Base-by-base conservation (phyloP, 1,140 invertebrate species). In the Lasaia peninsularis region DNA sequence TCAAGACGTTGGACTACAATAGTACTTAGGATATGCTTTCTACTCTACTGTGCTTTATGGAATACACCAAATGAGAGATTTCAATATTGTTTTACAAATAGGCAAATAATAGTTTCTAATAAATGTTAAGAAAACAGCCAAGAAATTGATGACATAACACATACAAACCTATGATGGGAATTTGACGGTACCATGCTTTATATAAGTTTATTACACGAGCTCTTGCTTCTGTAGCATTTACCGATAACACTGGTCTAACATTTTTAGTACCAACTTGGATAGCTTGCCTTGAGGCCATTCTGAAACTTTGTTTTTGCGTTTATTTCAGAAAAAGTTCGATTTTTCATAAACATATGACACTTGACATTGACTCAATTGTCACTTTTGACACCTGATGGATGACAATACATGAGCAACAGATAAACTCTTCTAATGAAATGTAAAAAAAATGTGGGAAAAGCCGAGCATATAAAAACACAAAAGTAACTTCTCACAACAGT, bases 141-240 rank as follows among this genome's bases (percentile, higher is more conserved):
- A 20, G 18, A 62, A 56, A 61, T 65, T 72, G 82, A 88, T 85
- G 81, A 88, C 81, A 86, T 84, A 81, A 82, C 60, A 80, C 63
- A 44, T 80, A 91, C 91, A 91, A 89, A 96, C 95, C 90, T 75
- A 95, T 91, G 71, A 92, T 93, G 37, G 95, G 95, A 57, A 95
- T 89, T 86, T 96, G 94, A 67, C 95, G 91, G 83, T 96, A 97
- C 96, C 97, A 98, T 55, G 96, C 93, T 91, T 95, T 97, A 83
- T 98, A 99, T 37, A 99, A 91, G 80, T 93, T 95, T 2, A 98
- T 80, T 2, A 97, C 97, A 80, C 96, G 91, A 79, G 92, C 91
- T 69, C 92, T 92, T 4, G 97, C 96, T 83, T 98, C 96, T 21
- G 85, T 85, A 52, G 88, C 85, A 78, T 94, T 93, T 34, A 94